phyloP scores from a whole-genome alignment of 2,797 vertebrate species.

The Enteromius radiatus region DNA sequence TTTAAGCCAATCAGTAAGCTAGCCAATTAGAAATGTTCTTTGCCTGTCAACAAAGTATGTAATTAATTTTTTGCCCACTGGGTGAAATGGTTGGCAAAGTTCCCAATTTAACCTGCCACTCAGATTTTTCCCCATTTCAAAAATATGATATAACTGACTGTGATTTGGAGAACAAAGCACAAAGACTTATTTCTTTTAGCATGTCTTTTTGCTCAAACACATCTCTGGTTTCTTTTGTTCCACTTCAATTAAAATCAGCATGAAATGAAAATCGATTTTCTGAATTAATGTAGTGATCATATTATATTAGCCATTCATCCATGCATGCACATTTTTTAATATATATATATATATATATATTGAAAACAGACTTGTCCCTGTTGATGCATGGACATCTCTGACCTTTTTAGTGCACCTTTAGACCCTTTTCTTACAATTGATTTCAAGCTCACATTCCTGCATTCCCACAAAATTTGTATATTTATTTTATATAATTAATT shows the following conservation, averaged over 20 bases:
- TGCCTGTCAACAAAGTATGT: not conserved
- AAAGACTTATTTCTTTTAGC: not conserved
- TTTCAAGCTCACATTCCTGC: not conserved
- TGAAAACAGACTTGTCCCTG: not conserved
- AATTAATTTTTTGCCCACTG: not conserved
- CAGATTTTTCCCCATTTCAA: not conserved
- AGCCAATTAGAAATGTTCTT: constrained; percentile 4
- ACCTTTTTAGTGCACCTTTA: not conserved
- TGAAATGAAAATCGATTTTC: not conserved
- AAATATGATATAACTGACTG: not conserved
- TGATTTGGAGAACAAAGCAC: not conserved
- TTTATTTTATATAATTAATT: not conserved
- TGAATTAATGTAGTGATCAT: not conserved
- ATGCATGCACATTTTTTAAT: not conserved
- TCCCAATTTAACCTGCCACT: not conserved
- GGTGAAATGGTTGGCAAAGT: not conserved
- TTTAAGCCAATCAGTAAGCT: not conserved
- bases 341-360: not conserved
- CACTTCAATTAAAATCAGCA: not conserved
- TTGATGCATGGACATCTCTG: not conserved
- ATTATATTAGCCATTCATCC: not conserved
- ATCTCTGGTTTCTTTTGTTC: not conserved
- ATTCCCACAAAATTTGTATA: not conserved
- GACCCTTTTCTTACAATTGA: not conserved
- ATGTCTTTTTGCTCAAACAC: no score